Base-by-base conservation (phyloP, 2,888 invertebrate genomes). In the Andrena camellia region DNA sequence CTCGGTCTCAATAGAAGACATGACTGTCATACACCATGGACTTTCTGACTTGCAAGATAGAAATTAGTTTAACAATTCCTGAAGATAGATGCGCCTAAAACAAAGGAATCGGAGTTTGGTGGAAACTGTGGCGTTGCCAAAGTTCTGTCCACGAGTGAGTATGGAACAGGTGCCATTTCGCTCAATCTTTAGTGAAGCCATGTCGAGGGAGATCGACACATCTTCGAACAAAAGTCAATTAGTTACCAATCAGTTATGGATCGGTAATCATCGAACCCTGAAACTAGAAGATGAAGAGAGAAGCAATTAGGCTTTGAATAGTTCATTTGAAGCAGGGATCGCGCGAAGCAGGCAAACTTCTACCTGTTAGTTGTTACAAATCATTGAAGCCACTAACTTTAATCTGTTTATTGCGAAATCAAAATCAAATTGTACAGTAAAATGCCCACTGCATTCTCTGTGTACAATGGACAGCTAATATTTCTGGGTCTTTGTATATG, bases 61-160 rank as follows among this genome's bases (percentile, higher is more conserved):
- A 57, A 57, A 57, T 57, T 57, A 57, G 23, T 57, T 57, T 20
- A 57, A 57, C 57, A 26, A 26, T 26, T 57, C 13, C 57, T 57
- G 57, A 57, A 57, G 10, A 57, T 57, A 57, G 57, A 23, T 57
- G 23, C 10, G 23, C 4, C 17, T 42, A 17, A 57, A 23, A 54
- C 72, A 64, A n/a, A 52, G 64, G 54, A 52, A n/a, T 54, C 17
- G 35, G 52, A 42, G 42, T 23, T 54, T 33, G 35, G 13, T 29
- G 72, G 64, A 64, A 73, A 73, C 64, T 64, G 23, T 35, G 54
- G 29, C 64, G 64, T 64, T 73, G 64, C 54, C 64, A 29, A 73
- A 64, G 72, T 73, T 64, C 72, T 54, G 54, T 64, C 71, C 50
- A 26, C 62, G 10, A 59, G 2, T n/a, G 67, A 23, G 33, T 67